These are phyloP conservation scores for Atractosteus spatula DNA, from an alignment of 2,113 vertebrate species.

Conservation along the genomic window DNA sequence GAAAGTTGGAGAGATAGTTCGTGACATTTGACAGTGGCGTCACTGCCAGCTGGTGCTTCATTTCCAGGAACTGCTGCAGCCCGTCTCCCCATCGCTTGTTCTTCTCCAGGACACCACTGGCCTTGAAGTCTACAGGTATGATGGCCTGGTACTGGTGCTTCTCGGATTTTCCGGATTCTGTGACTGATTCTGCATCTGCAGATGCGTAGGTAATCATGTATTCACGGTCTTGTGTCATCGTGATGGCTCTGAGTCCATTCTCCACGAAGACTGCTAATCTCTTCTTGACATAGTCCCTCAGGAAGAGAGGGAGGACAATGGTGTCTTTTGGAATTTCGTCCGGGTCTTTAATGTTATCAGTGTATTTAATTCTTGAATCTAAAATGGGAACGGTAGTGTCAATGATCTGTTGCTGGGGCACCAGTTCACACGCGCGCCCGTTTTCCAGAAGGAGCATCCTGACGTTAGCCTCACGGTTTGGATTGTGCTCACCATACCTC, in stretches of 20 bases:
- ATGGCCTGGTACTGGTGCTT: slow-evolving; percentile 19
- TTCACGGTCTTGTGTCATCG: slow-evolving; percentile 23
- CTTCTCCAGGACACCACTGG: slow-evolving; percentile 37
- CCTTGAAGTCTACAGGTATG: slow-evolving; percentile 39
- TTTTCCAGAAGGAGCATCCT: slow-evolving; percentile 29
- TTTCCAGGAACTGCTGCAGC: slow-evolving; percentile 39
- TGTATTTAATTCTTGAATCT: slow-evolving; percentile 24
- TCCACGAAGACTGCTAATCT: slow-evolving; percentile 29
- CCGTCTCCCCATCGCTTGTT: slow-evolving; percentile 40
- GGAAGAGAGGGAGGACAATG: slow-evolving; percentile 27
- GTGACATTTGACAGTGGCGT: slow-evolving; percentile 35
- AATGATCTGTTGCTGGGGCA: slow-evolving; percentile 26
- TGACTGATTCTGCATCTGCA: neutral
- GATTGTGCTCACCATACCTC: slow-evolving; percentile 2
- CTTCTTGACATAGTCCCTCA: slow-evolving; percentile 26
- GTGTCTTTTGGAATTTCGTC: slow-evolving; percentile 2
- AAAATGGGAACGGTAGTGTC: slow-evolving; percentile 22
- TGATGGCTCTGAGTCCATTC: slow-evolving; percentile 25
- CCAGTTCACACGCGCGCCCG: slow-evolving; percentile 30
- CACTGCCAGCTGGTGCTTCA: slow-evolving; percentile 35
- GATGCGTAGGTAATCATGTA: slow-evolving; percentile 22
- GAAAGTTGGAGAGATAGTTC: slow-evolving; percentile 40
- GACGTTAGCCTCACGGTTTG: slow-evolving; percentile 15
- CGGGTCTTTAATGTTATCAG: neutral
- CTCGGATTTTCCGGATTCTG: neutral